Evolutionary conservation across 2,888 invertebrate species (phyloP), one percentile per base, ranked within the genome.

Genomic region (Thereva nobilitata): DNA sequence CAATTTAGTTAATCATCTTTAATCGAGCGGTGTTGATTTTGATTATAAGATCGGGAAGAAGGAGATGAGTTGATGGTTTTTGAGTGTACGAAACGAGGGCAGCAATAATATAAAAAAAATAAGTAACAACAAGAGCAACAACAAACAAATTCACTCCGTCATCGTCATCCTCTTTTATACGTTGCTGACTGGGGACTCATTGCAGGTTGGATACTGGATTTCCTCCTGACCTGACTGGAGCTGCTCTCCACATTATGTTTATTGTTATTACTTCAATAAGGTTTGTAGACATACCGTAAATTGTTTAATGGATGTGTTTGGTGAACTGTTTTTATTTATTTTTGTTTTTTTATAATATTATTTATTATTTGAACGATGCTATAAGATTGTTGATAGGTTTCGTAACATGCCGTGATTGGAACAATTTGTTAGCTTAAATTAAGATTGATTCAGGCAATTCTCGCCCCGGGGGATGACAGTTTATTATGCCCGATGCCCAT

Each of bases 11-110:
- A 55, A 55, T 55, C 55, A 55, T 55, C 55, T 55, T 44, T 57
- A 57, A 57, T 57, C 57, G 57, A 57, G 57, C 57, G 57, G 57
- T 57, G 57, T 57, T 57, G 57, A 57, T 57, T 57, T 57, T 57
- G 44, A 57, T 57, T 57, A 57, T 57, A 57, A 57, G 44, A 55
- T 55, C n/a, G 8, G n/a, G 23, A 45, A 45, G 35, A 9, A 44
- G 42, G 49, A 45, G 44, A 57, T 57, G 57, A 57, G 45, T 55
- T 55, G 41, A 55, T 55, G 55, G 12, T 38, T 35, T 49, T 57
- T 23, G 44, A 57, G 57, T 57, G 44, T 37, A 34, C 44, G 35
- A 35, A 57, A 57, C 45, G 44, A 45, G 45, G 35, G 35, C 57
- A 57, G 37, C 44, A 57, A 44, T 57, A 57, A 35, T 23, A 55